Evolutionary conservation across 1,140 invertebrate genomes (phyloP), one percentile per base, ranked within the genome.

Genomic region (Sminthurinus signatus): DNA sequence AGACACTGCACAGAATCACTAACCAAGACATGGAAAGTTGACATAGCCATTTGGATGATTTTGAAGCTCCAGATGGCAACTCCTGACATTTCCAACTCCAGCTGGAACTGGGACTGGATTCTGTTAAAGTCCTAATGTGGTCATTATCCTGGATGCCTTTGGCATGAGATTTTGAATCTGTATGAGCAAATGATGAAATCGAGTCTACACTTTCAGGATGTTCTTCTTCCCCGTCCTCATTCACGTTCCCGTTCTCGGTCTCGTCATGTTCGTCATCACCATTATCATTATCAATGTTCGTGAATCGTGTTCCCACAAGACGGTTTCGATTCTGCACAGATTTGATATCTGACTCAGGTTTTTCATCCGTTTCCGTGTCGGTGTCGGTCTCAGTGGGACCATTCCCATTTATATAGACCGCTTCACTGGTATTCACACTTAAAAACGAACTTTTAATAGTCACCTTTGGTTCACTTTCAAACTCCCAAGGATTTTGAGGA

Each of bases 401-500:
- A n/a, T n/a, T n/a, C n/a, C n/a, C n/a, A n/a, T 17, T 19, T 5
- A 10, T 5, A n/a, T 46, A 46, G 5, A 46, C 17, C 50, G 39
- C 48, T 3, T 15, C n/a, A 54, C 55, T 60, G 46, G 63, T 65
- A 39, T 65, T 65, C 23, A 65, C 48, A 39, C 59, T 21, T n/a
- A 65, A 25, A 23, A 28, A n/a, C 19, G 59, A 31, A 59, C 63
- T 65, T 27, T 54, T 65, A 5, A 54, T 29, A 2, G 63, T 60
- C 46, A 65, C 56, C 51, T 65, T 65, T 29, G 63, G 63, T 23
- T 65, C 48, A 1, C 56, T 57, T 15, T 54, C 63, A 21, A n/a
- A 46, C 44, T 46, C 44, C 44, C 44, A 46, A 5, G 44, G 44
- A 10, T 46, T 46, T 19, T 10, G 21, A n/a, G 15, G 44, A 8